These are phyloP conservation scores for Paguma larvata DNA, from an alignment of 2,797 vertebrate species.

Conservation along the genomic window DNA sequence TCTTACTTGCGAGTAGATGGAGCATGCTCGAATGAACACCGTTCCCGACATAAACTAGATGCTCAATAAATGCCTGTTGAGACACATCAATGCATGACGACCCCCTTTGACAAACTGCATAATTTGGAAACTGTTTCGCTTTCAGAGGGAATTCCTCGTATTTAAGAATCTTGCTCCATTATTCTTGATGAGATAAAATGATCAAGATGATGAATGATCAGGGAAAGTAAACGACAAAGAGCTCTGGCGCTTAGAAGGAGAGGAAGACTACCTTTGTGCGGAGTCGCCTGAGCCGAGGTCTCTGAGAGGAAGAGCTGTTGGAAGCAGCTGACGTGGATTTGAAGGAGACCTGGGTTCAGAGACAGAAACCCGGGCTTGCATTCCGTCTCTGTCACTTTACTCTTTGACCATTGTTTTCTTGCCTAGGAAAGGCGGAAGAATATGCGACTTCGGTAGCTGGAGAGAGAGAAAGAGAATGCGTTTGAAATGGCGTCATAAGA, in stretches of 20 bases:
- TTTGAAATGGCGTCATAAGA: neutral
- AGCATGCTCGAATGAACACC: neutral
- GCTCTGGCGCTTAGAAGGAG: neutral
- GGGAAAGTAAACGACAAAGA: neutral
- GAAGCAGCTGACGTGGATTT: neutral
- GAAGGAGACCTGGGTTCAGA: neutral
- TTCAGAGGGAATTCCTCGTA: neutral
- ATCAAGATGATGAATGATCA: neutral
- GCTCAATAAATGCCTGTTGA: neutral
- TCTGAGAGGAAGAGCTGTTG: neutral
- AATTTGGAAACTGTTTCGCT: neutral
- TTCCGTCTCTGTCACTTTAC: neutral
- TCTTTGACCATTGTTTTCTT: neutral
- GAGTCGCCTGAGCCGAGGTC: neutral
- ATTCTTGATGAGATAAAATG: neutral
- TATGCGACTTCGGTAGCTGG: neutral
- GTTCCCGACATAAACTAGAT: neutral
- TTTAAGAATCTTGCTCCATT: neutral
- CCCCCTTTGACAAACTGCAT: neutral
- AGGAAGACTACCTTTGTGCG: neutral
- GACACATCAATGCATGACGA: neutral
- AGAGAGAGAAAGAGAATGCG: neutral
- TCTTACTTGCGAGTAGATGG: neutral
- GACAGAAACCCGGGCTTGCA: neutral
- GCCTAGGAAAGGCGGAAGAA: neutral